Percentiles rank a stretch among this genome's conserved stretches.
phyloP scores from a whole-genome alignment of 2,888 invertebrate genomes.

The Tupiocoris notatus region DNA sequence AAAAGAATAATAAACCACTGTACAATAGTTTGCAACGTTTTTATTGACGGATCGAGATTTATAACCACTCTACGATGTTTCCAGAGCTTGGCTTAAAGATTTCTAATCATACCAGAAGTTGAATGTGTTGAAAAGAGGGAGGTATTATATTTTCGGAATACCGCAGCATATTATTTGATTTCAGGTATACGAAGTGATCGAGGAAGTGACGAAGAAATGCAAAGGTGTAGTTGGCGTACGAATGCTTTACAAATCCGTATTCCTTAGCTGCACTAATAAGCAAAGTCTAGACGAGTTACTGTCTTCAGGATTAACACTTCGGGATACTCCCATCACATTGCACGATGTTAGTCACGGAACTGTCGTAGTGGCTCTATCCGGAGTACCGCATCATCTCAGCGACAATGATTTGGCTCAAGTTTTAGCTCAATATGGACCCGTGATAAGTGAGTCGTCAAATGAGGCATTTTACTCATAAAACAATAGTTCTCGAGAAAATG shows the following conservation, averaged over 20 bases:
- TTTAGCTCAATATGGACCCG: conserved; percentile 52
- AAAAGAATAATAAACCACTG: too few relatives aligned
- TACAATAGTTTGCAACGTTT: too few relatives aligned
- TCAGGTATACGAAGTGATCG: conserved; percentile 54
- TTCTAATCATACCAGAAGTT: too few relatives aligned
- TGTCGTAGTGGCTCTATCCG: conserved; percentile 52
- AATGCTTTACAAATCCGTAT: conserved; percentile 52
- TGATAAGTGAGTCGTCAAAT: conserved; percentile 50
- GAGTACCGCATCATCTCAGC: conserved; percentile 53
- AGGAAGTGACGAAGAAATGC: conserved; percentile 53
- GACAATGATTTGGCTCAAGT: conserved; percentile 52
- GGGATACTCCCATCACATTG: conserved; percentile 50
- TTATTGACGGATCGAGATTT: too few relatives aligned
- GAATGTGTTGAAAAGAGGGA: too few relatives aligned
- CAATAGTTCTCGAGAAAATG: too few relatives aligned
- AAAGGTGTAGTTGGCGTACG: conserved; percentile 53
- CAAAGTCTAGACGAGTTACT: conserved; percentile 51
- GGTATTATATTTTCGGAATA: too few relatives aligned
- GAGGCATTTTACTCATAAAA: too few relatives aligned
- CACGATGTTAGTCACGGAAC: conserved; percentile 53
- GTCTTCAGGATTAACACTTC: conserved; percentile 48
- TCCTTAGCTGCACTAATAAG: conserved; percentile 52
- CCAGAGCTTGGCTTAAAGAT: too few relatives aligned
- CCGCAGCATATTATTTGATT: too few relatives aligned
- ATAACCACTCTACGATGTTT: too few relatives aligned